Conservation (phyloP, 2,888 invertebrate species). For the Rhogogaster chlorosoma region DNA sequence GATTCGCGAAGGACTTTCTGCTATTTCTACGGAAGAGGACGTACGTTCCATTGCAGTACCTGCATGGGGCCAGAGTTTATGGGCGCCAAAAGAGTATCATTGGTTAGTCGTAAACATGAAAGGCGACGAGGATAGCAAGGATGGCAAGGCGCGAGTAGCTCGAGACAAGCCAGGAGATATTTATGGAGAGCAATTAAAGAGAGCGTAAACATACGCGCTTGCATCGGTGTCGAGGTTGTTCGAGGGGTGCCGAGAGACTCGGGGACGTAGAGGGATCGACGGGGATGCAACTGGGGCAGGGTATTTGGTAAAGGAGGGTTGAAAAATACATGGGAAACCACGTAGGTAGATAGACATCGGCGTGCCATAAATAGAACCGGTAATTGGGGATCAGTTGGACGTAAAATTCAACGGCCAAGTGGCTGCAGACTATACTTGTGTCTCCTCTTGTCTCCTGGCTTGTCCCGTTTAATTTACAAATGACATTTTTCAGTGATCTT, state of each 20-base stretch:
- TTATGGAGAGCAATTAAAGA: constrained; percentile 53
- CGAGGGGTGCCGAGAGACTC: constrained; percentile 20
- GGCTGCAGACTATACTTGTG: constrained; percentile 26
- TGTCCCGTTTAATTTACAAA: constrained; percentile 50
- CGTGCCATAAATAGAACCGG: constrained; percentile 52
- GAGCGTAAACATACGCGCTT: constrained; percentile 48
- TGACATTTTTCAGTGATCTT: constrained; percentile 45
- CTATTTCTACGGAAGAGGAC: background rate
- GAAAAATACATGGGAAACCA: constrained; percentile 53
- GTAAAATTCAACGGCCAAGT: constrained; percentile 48
- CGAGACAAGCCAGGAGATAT: constrained; percentile 49
- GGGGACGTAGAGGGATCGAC: constrained; percentile 21
- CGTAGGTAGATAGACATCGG: constrained; percentile 49
- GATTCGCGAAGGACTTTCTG: constrained; percentile 5
- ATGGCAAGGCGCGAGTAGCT: constrained; percentile 32
- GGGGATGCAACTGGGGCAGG: constrained; percentile 37
- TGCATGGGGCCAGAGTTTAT: constrained; percentile 14
- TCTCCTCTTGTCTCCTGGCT: constrained; percentile 22
- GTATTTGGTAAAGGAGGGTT: constrained; percentile 46
- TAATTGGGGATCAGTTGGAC: constrained; percentile 51
- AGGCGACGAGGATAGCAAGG: constrained; percentile 33
- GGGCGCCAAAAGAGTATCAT: constrained; percentile 44
- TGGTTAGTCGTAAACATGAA: constrained; percentile 50
- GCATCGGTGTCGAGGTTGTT: constrained; percentile 44
- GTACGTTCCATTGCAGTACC: background rate